These are phyloP conservation scores for Epiperipatus broadwayi DNA, from an alignment of 2,888 invertebrate genomes.

Conservation along the genomic window DNA sequence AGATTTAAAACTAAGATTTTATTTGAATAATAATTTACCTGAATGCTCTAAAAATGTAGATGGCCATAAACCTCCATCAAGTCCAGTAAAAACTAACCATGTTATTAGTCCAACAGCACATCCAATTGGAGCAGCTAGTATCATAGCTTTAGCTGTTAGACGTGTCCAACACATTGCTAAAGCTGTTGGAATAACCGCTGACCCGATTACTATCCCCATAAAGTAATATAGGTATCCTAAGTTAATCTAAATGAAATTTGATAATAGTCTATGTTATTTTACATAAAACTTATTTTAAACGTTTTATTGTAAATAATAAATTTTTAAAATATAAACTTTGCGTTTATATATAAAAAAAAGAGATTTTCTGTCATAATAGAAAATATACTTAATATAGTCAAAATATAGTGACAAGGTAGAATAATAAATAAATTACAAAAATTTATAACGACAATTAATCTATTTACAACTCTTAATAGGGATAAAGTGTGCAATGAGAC, in stretches of 20 bases:
- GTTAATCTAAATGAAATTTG: conserved; percentile 20
- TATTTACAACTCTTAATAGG: too few species aligned
- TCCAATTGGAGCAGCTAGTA: conserved; percentile 25
- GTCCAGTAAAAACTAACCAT: conserved; percentile 28
- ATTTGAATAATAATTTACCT: conserved; percentile 20
- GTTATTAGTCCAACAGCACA: conserved; percentile 22
- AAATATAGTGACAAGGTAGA: too few species aligned
- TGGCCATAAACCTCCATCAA: too few species aligned
- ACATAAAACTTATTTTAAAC: not conserved
- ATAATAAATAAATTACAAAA: too few species aligned
- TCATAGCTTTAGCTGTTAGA: conserved; percentile 25
- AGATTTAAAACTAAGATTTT: too few species aligned
- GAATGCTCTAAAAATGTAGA: conserved; percentile 24
- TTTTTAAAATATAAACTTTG: too few species aligned
- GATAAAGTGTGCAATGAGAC: too few species aligned
- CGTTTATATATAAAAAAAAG: too few species aligned
- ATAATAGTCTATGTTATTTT: not conserved
- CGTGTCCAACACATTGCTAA: conserved; percentile 27
- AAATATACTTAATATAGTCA: too few species aligned
- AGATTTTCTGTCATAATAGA: too few species aligned
- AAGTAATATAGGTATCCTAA: conserved; percentile 28
- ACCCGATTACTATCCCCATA: conserved; percentile 29
- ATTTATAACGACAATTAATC: too few species aligned
- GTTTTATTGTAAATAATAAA: too few species aligned
- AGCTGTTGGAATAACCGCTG: conserved; percentile 27